Evolutionary conservation across 2,888 invertebrate genomes (phyloP).

Genomic region (Pasiphila rectangulata): DNA sequence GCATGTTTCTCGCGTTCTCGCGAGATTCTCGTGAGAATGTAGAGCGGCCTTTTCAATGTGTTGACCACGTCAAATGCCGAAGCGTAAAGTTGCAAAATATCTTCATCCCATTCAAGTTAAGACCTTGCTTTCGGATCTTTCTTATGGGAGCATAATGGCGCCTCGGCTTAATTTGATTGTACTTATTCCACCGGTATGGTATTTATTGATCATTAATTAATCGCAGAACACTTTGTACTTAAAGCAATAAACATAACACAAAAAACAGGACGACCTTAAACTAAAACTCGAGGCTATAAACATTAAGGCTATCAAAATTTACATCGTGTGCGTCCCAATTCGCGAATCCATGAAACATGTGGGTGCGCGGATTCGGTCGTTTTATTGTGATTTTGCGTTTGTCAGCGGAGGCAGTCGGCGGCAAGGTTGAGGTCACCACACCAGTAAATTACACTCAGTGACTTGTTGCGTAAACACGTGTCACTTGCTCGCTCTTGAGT

Average conservation of each 20-base stretch:
- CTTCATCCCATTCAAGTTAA: conserved; percentile 17
- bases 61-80: conserved; percentile 14
- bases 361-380: conserved; percentile 56
- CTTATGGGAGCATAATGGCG: conserved; percentile 24
- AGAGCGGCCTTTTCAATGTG: too few species aligned
- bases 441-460: conserved; percentile 58
- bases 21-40: too few species aligned
- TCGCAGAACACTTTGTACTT: conserved; percentile 49
- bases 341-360: conserved; percentile 63
- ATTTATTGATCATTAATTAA: conserved; percentile 50
- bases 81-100: conserved; percentile 17
- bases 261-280: conserved; percentile 67
- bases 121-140: conserved; percentile 35
- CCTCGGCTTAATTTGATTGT: conserved; percentile 26
- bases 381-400: conserved; percentile 57
- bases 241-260: conserved; percentile 48
- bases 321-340: conserved; percentile 69
- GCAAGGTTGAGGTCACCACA: conserved; percentile 69
- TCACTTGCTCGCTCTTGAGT: conserved; percentile 43
- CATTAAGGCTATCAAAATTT: conserved; percentile 71
- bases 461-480: conserved; percentile 55
- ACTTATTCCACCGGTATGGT: conserved; percentile 38
- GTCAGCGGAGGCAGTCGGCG: conserved; percentile 57
- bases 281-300: conserved; percentile 66
- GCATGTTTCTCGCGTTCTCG: too few species aligned